Evolutionary conservation across 2,797 vertebrate species (phyloP), one percentile per base, ranked within the genome.

Genomic region (Epinephelus awoara): DNA sequence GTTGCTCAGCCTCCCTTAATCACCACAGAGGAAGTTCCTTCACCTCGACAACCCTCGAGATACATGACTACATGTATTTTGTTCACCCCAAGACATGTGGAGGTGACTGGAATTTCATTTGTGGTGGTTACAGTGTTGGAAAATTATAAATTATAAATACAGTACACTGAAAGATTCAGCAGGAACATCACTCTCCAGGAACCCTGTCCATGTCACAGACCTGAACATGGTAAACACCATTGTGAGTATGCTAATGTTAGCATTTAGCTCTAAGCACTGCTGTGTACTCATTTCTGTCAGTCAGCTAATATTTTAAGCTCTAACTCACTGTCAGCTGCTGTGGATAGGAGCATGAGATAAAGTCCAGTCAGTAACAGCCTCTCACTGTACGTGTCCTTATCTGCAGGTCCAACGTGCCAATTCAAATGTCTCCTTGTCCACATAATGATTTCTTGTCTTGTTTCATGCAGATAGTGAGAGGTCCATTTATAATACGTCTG

Each of bases 401-500:
- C 84, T 76, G 69, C 66, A 5, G 19, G 27, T 76, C 49, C 4
- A 15, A 50, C 0, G 61, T 27, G 78, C 47, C 75, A 50, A 55
- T 67, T 81, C 72, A 75, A 75, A 86, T n/a, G 56, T 73, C 59
- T 78, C 70, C 87, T 68, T 6, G 23, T 61, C 79, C 70, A 21
- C 68, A 6, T 83, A 90, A 86, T 75, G 90, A 92, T 93, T 91
- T 90, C 71, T 88, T 84, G 84, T 90, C 85, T 82, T 0, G 77
- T 77, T 82, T 70, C 50, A 71, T 76, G 83, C 72, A 80, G 85
- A 84, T 75, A 84, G 85, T 65, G 86, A 90, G 73, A 76, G 84
- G 65, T 86, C 69, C 72, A 47, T 88, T 93, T 83, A 84, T 83
- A 89, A 89, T 64, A 72, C 0, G 72, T 78, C 84, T 62, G 63